Base-by-base conservation (phyloP, 1,140 invertebrate genomes). In the Eueides isabella region DNA sequence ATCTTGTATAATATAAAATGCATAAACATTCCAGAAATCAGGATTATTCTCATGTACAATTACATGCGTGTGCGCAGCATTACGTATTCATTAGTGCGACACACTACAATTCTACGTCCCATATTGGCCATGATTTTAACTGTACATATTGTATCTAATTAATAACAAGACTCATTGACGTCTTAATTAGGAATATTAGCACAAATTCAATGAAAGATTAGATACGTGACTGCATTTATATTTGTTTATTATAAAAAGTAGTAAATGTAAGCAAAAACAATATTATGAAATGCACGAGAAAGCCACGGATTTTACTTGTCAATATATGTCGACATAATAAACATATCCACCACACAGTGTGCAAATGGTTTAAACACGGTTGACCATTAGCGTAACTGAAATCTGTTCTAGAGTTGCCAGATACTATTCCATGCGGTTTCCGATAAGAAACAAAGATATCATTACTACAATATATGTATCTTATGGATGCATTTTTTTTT, bases 1-100 rank as follows among this genome's bases (percentile, higher is more conserved):
- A 82, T 82, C 80, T 84, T 78, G 81, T 83, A 83, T 84, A 87
- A 86, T 84, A 55, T 55, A 80, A 78, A 76, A 84, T 78, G 79
- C 83, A 81, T 84, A 82, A 81, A 86, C 85, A 87, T 89, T 86
- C 86, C 84, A 86, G 80, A 88, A 85, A 83, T 85, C 81, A 85
- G 81, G 80, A 86, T 85, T 87, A 81, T 81, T 82, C 80, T 81
- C 73, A 78, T 76, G 77, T 72, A 71, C 77, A 81, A 82, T 83
- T 82, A 85, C 61, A 26, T 62, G 23, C 76, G 81, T 77, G 76
- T 83, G 71, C 81, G 80, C 72, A 77, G 75, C 69, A 76, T 83
- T 76, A 79, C 63, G 71, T 72, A 77, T 80, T 79, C 65, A 75
- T 33, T 73, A 70, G 67, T 76, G 16, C 35, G 63, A 67, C 77